A percentile compares a stretch with the other conserved stretches of the same genome.
These are phyloP conservation scores for Gortyna flavago DNA, from an alignment of 2,888 invertebrate genomes.

Conservation along the genomic window DNA sequence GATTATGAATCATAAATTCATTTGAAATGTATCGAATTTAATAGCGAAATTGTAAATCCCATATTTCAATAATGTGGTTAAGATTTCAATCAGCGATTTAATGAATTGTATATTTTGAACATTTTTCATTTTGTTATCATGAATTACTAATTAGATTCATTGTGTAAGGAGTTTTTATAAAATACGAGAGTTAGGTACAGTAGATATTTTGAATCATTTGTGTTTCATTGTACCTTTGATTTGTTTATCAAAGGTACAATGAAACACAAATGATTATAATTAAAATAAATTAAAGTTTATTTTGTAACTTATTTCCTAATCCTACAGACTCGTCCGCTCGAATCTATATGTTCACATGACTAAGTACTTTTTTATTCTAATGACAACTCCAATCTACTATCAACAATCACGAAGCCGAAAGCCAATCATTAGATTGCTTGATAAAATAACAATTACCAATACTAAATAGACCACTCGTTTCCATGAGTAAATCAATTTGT, in stretches of 20 bases:
- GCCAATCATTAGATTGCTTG: slow-evolving; percentile 11
- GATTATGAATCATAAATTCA: slow-evolving; percentile 19
- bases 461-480: slow-evolving; percentile 31
- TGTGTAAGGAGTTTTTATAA: not conserved
- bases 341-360: not conserved
- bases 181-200: not conserved
- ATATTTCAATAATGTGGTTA: slow-evolving; percentile 21
- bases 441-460: slow-evolving; percentile 42
- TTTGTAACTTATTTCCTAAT: not conserved
- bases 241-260: no score
- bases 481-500: slow-evolving; percentile 38
- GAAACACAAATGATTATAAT: not conserved
- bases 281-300: not conserved
- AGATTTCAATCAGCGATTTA: slow-evolving; percentile 37
- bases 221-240: not conserved
- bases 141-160: slow-evolving; percentile 12
- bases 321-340: not conserved
- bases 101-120: slow-evolving; percentile 16
- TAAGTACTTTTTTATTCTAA: not conserved
- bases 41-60: slow-evolving; percentile 3
- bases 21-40: slow-evolving; percentile 32
- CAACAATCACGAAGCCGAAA: slow-evolving; percentile 15
- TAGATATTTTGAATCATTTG: not conserved
- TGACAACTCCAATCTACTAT: not conserved
- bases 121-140: slow-evolving; percentile 22